Percentiles rank a stretch among this genome's conserved stretches.
phyloP scores from a whole-genome alignment of 2,888 invertebrate genomes.

The Torymus auratus region DNA sequence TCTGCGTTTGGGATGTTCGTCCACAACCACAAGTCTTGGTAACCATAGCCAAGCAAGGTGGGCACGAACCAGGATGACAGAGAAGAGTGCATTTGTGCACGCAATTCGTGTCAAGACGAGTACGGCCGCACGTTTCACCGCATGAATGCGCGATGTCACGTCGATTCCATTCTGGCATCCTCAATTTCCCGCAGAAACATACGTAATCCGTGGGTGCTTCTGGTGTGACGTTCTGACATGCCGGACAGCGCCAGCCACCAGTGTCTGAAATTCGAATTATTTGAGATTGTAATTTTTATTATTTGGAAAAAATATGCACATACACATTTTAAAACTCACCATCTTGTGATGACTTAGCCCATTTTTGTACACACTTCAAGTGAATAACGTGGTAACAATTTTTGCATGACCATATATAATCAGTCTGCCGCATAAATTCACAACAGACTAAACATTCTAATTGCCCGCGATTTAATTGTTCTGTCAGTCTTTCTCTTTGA shows the following conservation, averaged over 20 bases:
- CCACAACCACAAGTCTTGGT: slow-evolving; percentile 88
- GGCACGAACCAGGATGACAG: slow-evolving; percentile 93
- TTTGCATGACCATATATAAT: slow-evolving; percentile 93
- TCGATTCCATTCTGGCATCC: slow-evolving; percentile 86
- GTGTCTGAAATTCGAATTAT: slow-evolving; percentile 77
- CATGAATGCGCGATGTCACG: slow-evolving; percentile 93
- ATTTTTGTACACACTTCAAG: slow-evolving; percentile 91
- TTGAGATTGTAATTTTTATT: too few relatives aligned
- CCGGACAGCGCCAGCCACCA: slow-evolving; percentile 97
- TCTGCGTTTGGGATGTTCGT: slow-evolving; percentile 82
- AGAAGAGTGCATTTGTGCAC: slow-evolving; percentile 83
- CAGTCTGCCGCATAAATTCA: slow-evolving; percentile 87
- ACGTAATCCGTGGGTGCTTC: slow-evolving; percentile 88
- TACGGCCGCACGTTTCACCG: slow-evolving; percentile 88
- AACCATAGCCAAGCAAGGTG: slow-evolving; percentile 89
- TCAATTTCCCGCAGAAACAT: slow-evolving; percentile 93
- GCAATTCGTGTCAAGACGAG: slow-evolving; percentile 74
- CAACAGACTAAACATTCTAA: slow-evolving; percentile 97
- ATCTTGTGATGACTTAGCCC: slow-evolving; percentile 90
- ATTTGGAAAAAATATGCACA: too few relatives aligned
- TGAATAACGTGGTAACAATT: slow-evolving; percentile 96
- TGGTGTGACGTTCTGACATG: slow-evolving; percentile 90
- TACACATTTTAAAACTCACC: slow-evolving; percentile 73
- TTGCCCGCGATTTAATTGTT: slow-evolving; percentile 88
- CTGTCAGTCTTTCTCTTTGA: slow-evolving; percentile 90